Percentiles rank a stretch among this genome's conserved stretches.
Evolutionary conservation across 2,888 invertebrate species (phyloP).

Genomic region (Ischnura elegans): DNA sequence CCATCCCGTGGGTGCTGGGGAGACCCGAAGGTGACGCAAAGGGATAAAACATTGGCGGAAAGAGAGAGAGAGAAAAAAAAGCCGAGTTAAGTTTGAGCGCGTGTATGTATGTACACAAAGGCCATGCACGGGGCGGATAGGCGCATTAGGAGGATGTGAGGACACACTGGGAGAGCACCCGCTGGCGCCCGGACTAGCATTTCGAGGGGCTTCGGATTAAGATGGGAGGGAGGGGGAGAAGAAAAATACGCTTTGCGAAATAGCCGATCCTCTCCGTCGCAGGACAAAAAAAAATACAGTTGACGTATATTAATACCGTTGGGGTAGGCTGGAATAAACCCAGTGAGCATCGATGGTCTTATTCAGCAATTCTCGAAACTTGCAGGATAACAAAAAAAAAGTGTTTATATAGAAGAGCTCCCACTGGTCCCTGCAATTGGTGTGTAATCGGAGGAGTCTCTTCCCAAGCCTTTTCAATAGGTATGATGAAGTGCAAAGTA

Average conservation of each 20-base stretch:
- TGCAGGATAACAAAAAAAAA: neutral
- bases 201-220: conserved; percentile 33
- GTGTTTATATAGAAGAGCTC: too few species aligned
- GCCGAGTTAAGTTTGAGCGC: conserved; percentile 1
- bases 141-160: conserved; percentile 22
- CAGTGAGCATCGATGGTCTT: neutral
- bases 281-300: neutral
- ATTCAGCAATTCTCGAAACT: neutral
- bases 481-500: too few species aligned
- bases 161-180: too few species aligned
- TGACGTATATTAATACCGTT: neutral
- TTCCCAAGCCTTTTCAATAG: too few species aligned
- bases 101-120: neutral
- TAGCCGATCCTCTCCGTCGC: neutral
- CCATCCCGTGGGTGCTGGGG: neutral
- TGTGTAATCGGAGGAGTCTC: too few species aligned
- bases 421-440: too few species aligned
- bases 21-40: conserved; percentile 48
- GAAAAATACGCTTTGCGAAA: neutral
- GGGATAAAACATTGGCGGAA: conserved; percentile 10
- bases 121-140: neutral
- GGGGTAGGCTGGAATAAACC: neutral
- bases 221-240: neutral
- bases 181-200: neutral
- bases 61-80: neutral